Conservation (phyloP, 1,140 invertebrate genomes). For the Cherax quadricarinatus region DNA sequence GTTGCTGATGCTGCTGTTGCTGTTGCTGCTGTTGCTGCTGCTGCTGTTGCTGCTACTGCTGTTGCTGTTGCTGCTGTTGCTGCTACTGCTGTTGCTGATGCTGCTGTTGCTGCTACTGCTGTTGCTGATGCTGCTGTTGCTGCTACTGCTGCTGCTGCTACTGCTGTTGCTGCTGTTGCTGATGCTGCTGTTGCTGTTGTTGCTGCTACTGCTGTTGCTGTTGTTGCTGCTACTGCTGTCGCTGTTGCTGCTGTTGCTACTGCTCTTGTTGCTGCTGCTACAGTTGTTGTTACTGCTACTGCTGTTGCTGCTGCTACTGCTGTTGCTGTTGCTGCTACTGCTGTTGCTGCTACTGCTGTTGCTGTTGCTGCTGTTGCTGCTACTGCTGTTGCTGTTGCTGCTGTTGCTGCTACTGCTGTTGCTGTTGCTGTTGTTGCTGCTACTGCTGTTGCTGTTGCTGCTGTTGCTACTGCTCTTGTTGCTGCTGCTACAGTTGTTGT, state of each 20-base stretch:
- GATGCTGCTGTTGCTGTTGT: no score
- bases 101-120: no score
- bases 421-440: background rate
- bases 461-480: background rate
- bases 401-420: background rate
- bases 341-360: background rate
- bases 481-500: no score
- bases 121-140: no score
- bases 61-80: constrained; percentile 9
- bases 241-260: constrained; percentile 10
- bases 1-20: no score
- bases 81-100: constrained; percentile 10
- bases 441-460: background rate
- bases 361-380: no score
- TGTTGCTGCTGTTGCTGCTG: no score
- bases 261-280: no score
- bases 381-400: background rate
- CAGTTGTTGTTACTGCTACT: no score
- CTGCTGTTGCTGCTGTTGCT: no score
- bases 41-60: constrained; percentile 9
- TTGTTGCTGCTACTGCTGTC: constrained; percentile 10
- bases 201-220: no score
- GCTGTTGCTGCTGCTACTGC: background rate
- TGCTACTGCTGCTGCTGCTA: constrained; percentile 10
- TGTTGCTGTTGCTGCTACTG: background rate